Percentiles rank a stretch among this genome's conserved stretches.
Conservation (phyloP, 1,140 invertebrate genomes). For the Caenorhabditis briggsae region DNA sequence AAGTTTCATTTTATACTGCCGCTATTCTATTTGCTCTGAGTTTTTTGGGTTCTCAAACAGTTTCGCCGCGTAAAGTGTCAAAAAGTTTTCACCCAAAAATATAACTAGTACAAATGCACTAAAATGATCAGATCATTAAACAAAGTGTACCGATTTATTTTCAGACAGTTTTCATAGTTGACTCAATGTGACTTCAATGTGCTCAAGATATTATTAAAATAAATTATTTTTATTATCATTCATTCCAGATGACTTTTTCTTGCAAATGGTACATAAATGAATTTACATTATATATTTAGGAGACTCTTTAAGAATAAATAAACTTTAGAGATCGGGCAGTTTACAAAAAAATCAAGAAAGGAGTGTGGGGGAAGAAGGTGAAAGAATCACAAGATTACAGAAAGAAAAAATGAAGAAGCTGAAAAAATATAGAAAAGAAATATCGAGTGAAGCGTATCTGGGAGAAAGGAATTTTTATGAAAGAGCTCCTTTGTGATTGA, state of each 20-base stretch:
- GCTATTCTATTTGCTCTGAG: not conserved
- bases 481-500: constrained; percentile 77
- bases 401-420: not conserved
- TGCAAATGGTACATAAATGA: constrained; percentile 7
- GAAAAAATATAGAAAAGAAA: not conserved
- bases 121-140: not conserved
- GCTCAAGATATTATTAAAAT: too few species aligned
- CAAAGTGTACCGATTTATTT: not conserved
- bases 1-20: not conserved
- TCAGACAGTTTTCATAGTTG: too few species aligned
- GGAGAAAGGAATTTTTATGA: constrained; percentile 40
- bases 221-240: too few species aligned
- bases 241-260: too few species aligned
- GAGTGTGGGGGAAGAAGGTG: not conserved
- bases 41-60: constrained; percentile 25
- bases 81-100: not conserved
- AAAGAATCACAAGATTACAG: constrained; percentile 27
- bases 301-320: not conserved
- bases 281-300: not conserved
- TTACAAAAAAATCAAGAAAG: not conserved
- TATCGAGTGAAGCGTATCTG: not conserved
- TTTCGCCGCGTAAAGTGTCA: constrained; percentile 15
- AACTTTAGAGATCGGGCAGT: constrained; percentile 31
- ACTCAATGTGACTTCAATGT: too few species aligned
- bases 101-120: not conserved